phyloP scores from a whole-genome alignment of 2,888 invertebrate species.

The Hetaerina titia region DNA sequence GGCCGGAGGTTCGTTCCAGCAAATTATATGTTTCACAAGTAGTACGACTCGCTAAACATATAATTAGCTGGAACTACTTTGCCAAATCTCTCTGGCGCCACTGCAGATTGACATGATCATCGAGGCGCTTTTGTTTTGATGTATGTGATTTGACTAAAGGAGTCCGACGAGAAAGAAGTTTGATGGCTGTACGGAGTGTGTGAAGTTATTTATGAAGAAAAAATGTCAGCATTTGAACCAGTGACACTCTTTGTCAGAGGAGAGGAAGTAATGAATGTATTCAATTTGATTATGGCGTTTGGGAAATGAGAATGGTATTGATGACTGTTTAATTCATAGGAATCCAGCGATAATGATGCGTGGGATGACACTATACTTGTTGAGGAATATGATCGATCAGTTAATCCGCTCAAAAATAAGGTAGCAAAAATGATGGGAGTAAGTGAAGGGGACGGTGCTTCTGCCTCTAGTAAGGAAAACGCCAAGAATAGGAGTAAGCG shows the following conservation, averaged over 20 bases:
- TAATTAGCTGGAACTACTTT: too few species aligned
- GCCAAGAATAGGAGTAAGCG: conserved; percentile 19
- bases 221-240: background rate
- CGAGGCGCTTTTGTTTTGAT: too few species aligned
- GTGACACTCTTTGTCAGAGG: conserved; percentile 22
- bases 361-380: conserved; percentile 51
- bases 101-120: too few species aligned
- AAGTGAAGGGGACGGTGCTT: background rate
- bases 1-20: too few species aligned
- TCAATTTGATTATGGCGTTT: background rate
- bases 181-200: background rate
- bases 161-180: too few species aligned
- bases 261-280: conserved; percentile 19
- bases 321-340: background rate
- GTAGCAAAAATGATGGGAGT: conserved; percentile 55
- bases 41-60: too few species aligned
- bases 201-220: background rate
- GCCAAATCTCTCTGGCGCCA: too few species aligned
- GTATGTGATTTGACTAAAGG: background rate
- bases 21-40: too few species aligned
- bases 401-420: conserved; percentile 34
- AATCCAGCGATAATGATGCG: conserved; percentile 47
- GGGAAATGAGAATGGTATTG: background rate
- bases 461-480: background rate
- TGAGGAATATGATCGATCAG: conserved; percentile 42